Conservation (phyloP, 2,113 vertebrate genomes). For the Puffinus mauretanicus region DNA sequence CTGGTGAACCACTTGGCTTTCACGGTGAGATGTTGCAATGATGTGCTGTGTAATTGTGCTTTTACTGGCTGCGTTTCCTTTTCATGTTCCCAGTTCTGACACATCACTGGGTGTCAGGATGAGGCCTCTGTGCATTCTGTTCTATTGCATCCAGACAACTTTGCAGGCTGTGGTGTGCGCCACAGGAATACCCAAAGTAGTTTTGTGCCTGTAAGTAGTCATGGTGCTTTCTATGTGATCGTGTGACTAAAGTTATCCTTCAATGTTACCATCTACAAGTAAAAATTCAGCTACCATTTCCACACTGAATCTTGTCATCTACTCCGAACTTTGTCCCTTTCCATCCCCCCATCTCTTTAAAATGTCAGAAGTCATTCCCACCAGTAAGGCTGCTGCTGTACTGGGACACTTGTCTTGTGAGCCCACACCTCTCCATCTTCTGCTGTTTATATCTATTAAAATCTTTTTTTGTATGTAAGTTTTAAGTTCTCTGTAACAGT, state of each 20-base stretch:
- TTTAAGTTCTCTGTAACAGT: not conserved
- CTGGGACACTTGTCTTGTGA: not conserved
- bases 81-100: not conserved
- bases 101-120: not conserved
- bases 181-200: not conserved
- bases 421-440: not conserved
- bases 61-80: not conserved
- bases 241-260: not conserved
- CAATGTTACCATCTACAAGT: not conserved
- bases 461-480: accelerated
- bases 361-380: not conserved
- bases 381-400: not conserved
- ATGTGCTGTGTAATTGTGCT: not conserved
- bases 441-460: not conserved
- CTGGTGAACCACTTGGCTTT: not conserved
- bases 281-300: not conserved
- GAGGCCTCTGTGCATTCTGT: not conserved
- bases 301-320: not conserved
- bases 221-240: not conserved
- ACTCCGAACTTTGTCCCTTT: not conserved
- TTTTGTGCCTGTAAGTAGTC: not conserved
- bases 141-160: not conserved
- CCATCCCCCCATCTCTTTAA: not conserved
- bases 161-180: not conserved
- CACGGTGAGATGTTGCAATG: not conserved